Conservation (phyloP, 1,140 invertebrate genomes). For the Sinonovacula constricta region DNA sequence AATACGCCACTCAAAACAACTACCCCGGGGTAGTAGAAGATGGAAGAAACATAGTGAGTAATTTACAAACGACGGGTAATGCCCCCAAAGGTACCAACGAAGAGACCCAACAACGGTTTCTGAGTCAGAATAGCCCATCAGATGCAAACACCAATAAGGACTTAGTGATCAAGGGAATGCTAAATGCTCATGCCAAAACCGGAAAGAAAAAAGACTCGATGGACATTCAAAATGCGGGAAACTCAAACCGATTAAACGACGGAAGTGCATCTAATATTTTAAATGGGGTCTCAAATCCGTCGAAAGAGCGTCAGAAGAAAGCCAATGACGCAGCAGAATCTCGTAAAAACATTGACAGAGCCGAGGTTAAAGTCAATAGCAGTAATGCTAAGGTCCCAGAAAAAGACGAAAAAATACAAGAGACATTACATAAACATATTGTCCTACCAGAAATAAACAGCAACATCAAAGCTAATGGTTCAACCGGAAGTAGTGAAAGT, state of each 20-base stretch:
- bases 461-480: too few species aligned
- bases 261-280: background rate
- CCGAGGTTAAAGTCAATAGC: too few species aligned
- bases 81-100: too few species aligned
- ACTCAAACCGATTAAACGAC: background rate
- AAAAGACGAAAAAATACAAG: too few species aligned
- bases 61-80: too few species aligned
- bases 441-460: background rate
- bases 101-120: too few species aligned
- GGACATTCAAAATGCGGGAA: background rate
- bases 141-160: background rate
- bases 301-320: background rate
- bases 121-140: background rate
- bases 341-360: background rate
- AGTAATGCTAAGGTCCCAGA: too few species aligned
- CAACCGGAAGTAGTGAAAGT: background rate
- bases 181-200: background rate
- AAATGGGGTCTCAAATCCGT: background rate
- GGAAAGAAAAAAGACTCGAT: background rate
- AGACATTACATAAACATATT: background rate
- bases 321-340: background rate
- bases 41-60: background rate
- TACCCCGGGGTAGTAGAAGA: background rate
- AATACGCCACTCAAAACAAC: conserved; percentile 21
- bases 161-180: too few species aligned